A percentile compares a stretch with the other conserved stretches of the same genome.
phyloP scores from a whole-genome alignment of 2,888 invertebrate genomes.

The Neoitamus cyanurus region DNA sequence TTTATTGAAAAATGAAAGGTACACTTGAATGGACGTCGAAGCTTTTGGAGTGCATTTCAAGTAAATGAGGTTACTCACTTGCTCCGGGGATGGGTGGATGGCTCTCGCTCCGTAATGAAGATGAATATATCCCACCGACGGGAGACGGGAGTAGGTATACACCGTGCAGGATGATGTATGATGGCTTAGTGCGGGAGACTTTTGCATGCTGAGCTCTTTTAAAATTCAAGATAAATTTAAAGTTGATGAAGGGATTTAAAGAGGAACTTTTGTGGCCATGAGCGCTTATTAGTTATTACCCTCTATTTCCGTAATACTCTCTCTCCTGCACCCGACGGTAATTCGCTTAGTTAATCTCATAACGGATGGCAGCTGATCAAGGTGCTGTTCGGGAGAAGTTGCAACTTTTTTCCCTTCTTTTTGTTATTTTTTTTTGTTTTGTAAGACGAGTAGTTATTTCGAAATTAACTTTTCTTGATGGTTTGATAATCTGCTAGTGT shows the following conservation, averaged over 20 bases:
- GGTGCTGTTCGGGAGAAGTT: neutral
- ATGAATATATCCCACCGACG: neutral
- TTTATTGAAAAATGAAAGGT: slow-evolving; percentile 34
- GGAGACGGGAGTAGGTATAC: neutral
- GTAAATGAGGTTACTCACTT: slow-evolving; percentile 31
- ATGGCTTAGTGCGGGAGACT: neutral
- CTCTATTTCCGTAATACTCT: neutral
- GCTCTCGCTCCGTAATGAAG: slow-evolving; percentile 10
- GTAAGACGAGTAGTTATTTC: neutral
- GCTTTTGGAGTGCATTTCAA: slow-evolving; percentile 29
- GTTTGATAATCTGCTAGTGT: neutral
- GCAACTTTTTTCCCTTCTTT: neutral
- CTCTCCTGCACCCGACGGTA: neutral
- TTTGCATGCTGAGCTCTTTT: neutral
- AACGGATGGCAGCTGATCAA: neutral
- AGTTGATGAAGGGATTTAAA: slow-evolving; percentile 1
- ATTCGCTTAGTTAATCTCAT: neutral
- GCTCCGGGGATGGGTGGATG: neutral
- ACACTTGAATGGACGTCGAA: slow-evolving; percentile 34
- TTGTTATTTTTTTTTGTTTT: neutral
- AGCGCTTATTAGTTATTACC: neutral
- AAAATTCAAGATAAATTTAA: slow-evolving; percentile 11
- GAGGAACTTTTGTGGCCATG: neutral
- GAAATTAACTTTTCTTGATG: neutral
- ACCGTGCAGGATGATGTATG: neutral